Evolutionary conservation across 2,888 invertebrate genomes (phyloP), one percentile per base, ranked within the genome.

Genomic region (Tetragnatha montana): DNA sequence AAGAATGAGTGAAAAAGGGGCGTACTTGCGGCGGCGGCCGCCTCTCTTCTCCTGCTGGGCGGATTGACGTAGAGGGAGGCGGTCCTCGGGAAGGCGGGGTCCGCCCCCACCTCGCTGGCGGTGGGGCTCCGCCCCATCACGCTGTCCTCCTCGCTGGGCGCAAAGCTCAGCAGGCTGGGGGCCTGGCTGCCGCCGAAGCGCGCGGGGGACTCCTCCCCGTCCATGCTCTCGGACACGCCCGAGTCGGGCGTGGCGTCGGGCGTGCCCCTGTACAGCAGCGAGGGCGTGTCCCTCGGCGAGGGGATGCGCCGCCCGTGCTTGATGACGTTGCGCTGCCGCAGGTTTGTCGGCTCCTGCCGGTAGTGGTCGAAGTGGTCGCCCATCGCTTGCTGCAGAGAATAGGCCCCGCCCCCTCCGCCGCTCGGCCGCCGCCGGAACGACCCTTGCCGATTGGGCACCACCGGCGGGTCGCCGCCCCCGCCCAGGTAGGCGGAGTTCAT

Each of bases 301-400:
- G 87, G 91, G 19, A 91, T 91, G n/a, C 88, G 51, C 19, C 91
- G 60, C 69, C 88, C 85, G 21, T 91, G 84, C 19, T 88, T 91
- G 79, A 85, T 91, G 47, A 90, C 87, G 8, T 35, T 81, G 51
- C 88, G 50, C 2, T 68, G 85, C 8, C 88, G 80, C 35, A 35
- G 35, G 4, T 35, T 1, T 4, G 35, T 35, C 2, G 91, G 81
- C 50, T 80, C 81, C 50, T 91, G 88, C n/a, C 88, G 50, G 94
- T 98, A 98, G 93, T 98, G 98, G 94, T 98, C 98, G 93, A 98
- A 97, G 93, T 97, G 97, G 93, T 98, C 97, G 93, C 97, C 97
- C 92, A 97, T 96, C 10, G 96, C 95, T 60, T 91, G 89, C 21
- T 91, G 91, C 47, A 91, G 78, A 14, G 91, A 83, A 68, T 90